These are phyloP conservation scores for Mus caroli DNA, from an alignment of 2,797 vertebrate genomes.

Conservation along the genomic window DNA sequence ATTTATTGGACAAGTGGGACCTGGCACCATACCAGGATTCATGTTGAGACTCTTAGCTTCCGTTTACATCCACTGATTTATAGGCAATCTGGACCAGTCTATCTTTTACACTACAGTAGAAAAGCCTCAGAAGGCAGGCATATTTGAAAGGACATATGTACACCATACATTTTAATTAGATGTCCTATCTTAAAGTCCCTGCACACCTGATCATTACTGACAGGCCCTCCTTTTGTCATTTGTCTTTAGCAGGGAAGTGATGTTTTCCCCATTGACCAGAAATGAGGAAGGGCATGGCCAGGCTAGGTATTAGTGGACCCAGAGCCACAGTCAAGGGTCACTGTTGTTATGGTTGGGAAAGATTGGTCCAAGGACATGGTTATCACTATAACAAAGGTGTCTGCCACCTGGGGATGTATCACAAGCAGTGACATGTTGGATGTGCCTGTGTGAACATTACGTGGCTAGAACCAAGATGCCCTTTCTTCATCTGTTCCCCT, in stretches of 20 bases:
- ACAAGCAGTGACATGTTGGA: neutral
- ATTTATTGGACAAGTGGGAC: neutral
- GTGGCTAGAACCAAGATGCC: neutral
- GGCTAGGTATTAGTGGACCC: accelerated
- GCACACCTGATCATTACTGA: too few species aligned
- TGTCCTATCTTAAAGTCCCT: neutral
- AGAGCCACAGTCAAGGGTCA: neutral
- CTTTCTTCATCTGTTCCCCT: neutral
- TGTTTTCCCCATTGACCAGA: neutral
- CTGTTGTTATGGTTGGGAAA: neutral
- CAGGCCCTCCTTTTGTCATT: neutral
- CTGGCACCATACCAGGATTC: neutral
- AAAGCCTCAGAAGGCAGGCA: neutral
- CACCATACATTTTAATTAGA: neutral
- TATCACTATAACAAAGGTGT: neutral
- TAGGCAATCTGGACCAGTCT: neutral
- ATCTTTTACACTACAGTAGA: neutral
- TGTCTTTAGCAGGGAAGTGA: neutral
- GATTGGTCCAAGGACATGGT: neutral
- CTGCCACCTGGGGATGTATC: neutral
- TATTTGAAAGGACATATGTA: neutral
- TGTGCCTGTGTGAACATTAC: neutral
- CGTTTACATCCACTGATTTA: neutral
- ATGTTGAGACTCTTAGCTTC: accelerated
- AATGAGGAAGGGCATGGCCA: neutral